These are phyloP conservation scores for Microhierax caerulescens DNA, from an alignment of 2,797 vertebrate species.

Conservation along the genomic window DNA sequence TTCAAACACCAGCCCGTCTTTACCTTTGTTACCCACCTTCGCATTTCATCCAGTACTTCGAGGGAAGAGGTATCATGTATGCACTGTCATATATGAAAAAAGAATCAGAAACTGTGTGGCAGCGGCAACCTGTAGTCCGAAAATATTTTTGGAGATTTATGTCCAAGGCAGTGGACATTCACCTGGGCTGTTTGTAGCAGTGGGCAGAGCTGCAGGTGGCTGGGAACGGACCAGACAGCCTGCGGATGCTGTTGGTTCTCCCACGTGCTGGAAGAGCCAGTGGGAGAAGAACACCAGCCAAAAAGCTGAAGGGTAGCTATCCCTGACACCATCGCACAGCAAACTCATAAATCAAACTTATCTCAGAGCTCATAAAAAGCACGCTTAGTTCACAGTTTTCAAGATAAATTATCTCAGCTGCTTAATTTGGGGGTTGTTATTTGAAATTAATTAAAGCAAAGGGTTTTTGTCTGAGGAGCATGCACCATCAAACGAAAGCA, in stretches of 20 bases:
- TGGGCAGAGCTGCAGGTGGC: background rate
- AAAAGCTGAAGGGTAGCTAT: constrained; percentile 25
- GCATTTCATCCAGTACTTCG: background rate
- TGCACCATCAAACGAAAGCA: background rate
- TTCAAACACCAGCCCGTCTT: background rate
- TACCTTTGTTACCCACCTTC: background rate
- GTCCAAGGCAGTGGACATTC: background rate
- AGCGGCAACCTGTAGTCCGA: background rate
- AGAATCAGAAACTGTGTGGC: background rate
- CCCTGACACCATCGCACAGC: background rate
- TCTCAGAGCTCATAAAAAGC: background rate
- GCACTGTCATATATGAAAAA: background rate
- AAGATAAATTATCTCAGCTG: constrained; percentile 42
- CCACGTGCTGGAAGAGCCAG: background rate
- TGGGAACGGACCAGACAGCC: background rate
- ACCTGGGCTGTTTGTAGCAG: background rate
- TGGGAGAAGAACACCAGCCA: background rate
- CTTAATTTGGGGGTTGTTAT: constrained; percentile 39
- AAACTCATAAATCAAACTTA: constrained; percentile 61
- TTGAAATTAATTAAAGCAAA: constrained; percentile 42
- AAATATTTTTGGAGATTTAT: background rate
- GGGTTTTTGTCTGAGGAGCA: constrained; percentile 13
- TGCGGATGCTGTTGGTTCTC: background rate
- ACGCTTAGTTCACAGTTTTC: constrained; percentile 30
- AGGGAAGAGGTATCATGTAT: background rate